phyloP scores from a whole-genome alignment of 2,888 invertebrate species.

The Muscina levida region DNA sequence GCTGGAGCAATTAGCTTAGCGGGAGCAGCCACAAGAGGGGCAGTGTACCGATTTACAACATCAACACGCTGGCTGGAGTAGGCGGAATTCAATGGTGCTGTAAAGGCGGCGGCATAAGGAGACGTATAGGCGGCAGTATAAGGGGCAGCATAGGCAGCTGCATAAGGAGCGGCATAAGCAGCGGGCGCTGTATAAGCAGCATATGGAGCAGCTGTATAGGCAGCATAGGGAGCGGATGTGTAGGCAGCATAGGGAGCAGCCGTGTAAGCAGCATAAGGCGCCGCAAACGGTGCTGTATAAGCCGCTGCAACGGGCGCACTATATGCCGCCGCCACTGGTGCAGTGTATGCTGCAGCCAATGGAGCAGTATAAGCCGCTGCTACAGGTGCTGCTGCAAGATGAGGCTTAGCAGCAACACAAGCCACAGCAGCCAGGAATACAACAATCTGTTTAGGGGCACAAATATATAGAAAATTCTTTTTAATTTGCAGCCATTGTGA shows the following conservation, averaged over 20 bases:
- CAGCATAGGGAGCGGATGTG: constrained; percentile 32
- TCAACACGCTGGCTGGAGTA: constrained; percentile 73
- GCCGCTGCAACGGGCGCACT: constrained; percentile 52
- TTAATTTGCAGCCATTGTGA: not conserved
- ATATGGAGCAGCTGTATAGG: constrained; percentile 47
- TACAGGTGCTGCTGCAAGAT: constrained; percentile 35
- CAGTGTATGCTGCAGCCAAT: constrained; percentile 32
- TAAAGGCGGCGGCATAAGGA: constrained; percentile 39
- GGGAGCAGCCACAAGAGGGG: constrained; percentile 61
- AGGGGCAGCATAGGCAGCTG: constrained; percentile 61
- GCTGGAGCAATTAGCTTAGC: constrained; percentile 53
- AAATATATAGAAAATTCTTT: not conserved
- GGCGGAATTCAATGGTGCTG: constrained; percentile 63
- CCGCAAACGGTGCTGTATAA: constrained; percentile 22
- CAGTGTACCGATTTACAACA: constrained; percentile 72
- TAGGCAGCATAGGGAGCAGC: constrained; percentile 49
- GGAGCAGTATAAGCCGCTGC: constrained; percentile 31
- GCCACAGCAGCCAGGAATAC: constrained; percentile 50
- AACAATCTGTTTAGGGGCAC: constrained; percentile 35
- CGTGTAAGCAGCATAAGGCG: constrained; percentile 44
- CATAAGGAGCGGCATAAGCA: constrained; percentile 35
- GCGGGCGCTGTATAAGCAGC: constrained; percentile 54
- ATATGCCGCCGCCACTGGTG: constrained; percentile 47
- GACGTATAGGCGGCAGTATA: constrained; percentile 36
- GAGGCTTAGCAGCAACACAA: constrained; percentile 50